phyloP scores from a whole-genome alignment of 2,797 vertebrate species.

The Cirrhinus mrigala region DNA sequence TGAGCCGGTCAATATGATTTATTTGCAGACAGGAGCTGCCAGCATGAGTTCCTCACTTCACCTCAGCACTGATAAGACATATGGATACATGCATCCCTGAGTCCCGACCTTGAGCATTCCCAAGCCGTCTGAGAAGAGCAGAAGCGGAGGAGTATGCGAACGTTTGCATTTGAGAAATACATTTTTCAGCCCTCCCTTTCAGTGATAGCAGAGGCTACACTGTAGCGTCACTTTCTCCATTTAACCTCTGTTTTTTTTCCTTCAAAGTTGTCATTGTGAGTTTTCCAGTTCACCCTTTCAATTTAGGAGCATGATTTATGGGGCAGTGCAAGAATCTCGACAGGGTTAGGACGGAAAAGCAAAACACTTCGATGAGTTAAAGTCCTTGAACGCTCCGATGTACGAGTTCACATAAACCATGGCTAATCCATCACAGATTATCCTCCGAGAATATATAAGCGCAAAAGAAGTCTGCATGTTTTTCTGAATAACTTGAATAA shows the following conservation, averaged over 20 bases:
- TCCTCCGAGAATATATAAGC: conserved; percentile 41
- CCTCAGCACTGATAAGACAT: conserved; percentile 54
- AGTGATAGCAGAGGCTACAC: conserved; percentile 29
- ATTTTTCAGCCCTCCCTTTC: conserved; percentile 42
- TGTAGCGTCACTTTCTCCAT: conserved; percentile 45
- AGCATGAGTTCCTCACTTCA: conserved; percentile 37
- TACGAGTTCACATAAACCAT: conserved; percentile 45
- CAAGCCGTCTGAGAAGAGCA: conserved; percentile 30
- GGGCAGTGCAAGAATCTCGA: conserved; percentile 23
- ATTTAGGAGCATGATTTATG: conserved; percentile 52
- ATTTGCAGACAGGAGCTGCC: conserved; percentile 46
- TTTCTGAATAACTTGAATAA: conserved; percentile 42
- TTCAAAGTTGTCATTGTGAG: conserved; percentile 17
- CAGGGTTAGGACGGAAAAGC: conserved; percentile 34
- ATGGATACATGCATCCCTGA: conserved; percentile 51
- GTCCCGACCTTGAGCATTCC: conserved; percentile 56
- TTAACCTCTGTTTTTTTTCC: conserved; percentile 17
- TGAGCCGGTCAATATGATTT: conserved; percentile 47
- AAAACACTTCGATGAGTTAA: conserved; percentile 39
- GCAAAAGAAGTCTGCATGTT: conserved; percentile 32
- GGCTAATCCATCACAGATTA: conserved; percentile 53
- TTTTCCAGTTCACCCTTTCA: conserved; percentile 51
- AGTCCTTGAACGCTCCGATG: conserved; percentile 36
- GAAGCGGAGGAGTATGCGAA: conserved; percentile 15
- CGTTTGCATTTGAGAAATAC: conserved; percentile 41